Evolutionary conservation across 1,140 invertebrate genomes (phyloP).

Genomic region (Euglossa dilemma): DNA sequence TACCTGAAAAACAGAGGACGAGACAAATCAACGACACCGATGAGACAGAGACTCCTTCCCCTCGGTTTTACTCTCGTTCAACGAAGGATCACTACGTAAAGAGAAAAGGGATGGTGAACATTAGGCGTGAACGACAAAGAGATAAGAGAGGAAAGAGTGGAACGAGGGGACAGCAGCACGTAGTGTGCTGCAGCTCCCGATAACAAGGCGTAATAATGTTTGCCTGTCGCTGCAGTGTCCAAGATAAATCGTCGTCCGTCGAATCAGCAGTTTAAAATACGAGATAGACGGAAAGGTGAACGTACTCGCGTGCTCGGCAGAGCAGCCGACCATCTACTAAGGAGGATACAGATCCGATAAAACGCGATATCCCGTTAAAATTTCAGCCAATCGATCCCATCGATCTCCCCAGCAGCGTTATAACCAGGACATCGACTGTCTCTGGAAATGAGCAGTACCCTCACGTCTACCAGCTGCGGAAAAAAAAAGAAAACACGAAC

Average conservation of each 20-base stretch:
- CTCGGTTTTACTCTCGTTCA: neutral
- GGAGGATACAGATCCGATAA: slow-evolving; percentile 27
- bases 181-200: slow-evolving; percentile 32
- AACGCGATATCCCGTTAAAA: slow-evolving; percentile 18
- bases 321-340: slow-evolving; percentile 25
- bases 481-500: neutral
- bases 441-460: slow-evolving; percentile 8
- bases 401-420: slow-evolving; percentile 3
- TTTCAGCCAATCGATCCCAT: slow-evolving; percentile 31
- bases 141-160: neutral
- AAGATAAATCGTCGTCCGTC: slow-evolving; percentile 64
- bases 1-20: neutral
- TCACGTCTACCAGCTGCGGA: neutral
- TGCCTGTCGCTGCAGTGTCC: slow-evolving; percentile 45
- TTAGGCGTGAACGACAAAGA: slow-evolving; percentile 21
- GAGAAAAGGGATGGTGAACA: neutral
- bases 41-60: neutral
- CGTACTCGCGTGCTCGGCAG: slow-evolving; percentile 14
- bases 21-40: neutral
- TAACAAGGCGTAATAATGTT: slow-evolving; percentile 59
- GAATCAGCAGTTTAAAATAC: slow-evolving; percentile 67
- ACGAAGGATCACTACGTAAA: neutral
- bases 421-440: slow-evolving; percentile 10
- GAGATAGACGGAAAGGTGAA: slow-evolving; percentile 42
- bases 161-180: neutral